Conservation (phyloP, 2,797 vertebrate genomes). For the Trachurus trachurus region DNA sequence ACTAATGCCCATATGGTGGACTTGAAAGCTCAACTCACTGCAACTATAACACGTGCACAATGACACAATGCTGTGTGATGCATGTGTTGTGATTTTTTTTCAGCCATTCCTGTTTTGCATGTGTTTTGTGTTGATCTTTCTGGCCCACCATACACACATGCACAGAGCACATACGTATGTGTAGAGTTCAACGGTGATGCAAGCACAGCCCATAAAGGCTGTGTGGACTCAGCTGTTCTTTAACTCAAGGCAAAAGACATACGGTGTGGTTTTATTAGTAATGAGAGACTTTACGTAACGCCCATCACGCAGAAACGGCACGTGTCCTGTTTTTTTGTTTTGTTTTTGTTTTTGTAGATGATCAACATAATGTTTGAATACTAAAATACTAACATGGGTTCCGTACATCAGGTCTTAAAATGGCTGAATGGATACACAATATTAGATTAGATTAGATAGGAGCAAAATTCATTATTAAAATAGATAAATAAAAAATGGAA, state of each 20-base stretch:
- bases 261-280: conserved; percentile 47
- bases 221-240: conserved; percentile 54
- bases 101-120: too few species aligned
- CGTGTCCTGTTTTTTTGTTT: neutral
- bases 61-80: too few species aligned
- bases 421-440: neutral
- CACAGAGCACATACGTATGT: conserved; percentile 37
- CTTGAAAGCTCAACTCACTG: too few species aligned
- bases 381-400: neutral
- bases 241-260: conserved; percentile 34
- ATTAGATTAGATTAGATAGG: neutral
- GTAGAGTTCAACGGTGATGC: conserved; percentile 8
- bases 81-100: too few species aligned
- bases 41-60: too few species aligned
- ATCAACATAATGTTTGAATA: neutral
- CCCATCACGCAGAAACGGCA: conserved; percentile 26
- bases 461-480: neutral
- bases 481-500: conserved; percentile 1
- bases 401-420: neutral
- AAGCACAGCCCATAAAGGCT: conserved; percentile 43
- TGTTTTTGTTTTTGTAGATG: neutral
- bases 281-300: conserved; percentile 42
- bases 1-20: neutral
- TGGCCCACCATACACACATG: neutral
- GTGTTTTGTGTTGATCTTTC: too few species aligned